Evolutionary conservation across 2,113 vertebrate species (phyloP), one percentile per base, ranked within the genome.

Genomic region (Eurystomus gularis): DNA sequence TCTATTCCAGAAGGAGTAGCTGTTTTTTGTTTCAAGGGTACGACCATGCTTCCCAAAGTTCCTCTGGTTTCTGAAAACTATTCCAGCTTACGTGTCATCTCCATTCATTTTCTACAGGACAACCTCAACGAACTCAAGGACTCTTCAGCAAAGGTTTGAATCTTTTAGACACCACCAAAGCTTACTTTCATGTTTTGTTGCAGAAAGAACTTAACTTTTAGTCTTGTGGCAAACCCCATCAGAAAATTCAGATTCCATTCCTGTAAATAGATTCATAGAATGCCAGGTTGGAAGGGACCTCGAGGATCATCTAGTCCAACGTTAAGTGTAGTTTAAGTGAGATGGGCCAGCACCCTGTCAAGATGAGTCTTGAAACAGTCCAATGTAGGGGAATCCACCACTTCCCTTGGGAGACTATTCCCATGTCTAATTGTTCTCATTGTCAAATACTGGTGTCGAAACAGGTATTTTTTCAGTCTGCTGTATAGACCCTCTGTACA

Each of bases 101-200:
- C 99, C 99, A 97, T 99, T 99, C 99, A 99, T 99, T 98, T 99
- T 99, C 99, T 99, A 99, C 99, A 99, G 99, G 99, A 99, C 98
- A 99, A 98, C 99, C 98, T 98, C 99, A 99, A 98, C 98, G 99
- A 99, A 98, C 99, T 99, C 99, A 99, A 99, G 99, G 99, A 99
- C 81, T 98, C 99, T 93, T 98, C 99, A 97, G 97, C 99, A 99
- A 99, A 99, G 99, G 99, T 99, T 99, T 98, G 98, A 98, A 93
- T 95, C 94, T 97, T 98, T 98, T 98, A 97, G 90, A 91, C 86
- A 71, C 58, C 87, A 81, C 58, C 61, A 72, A 86, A 96, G 40
- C 71, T 95, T 77, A 66, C 35, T 89, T 84, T 82, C 35, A 12
- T 79, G 20, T 82, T 89, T 82, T 88, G 33, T 85, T 90, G 37